Conservation (phyloP, 2,797 vertebrate genomes). For the Geotrypetes seraphini region DNA sequence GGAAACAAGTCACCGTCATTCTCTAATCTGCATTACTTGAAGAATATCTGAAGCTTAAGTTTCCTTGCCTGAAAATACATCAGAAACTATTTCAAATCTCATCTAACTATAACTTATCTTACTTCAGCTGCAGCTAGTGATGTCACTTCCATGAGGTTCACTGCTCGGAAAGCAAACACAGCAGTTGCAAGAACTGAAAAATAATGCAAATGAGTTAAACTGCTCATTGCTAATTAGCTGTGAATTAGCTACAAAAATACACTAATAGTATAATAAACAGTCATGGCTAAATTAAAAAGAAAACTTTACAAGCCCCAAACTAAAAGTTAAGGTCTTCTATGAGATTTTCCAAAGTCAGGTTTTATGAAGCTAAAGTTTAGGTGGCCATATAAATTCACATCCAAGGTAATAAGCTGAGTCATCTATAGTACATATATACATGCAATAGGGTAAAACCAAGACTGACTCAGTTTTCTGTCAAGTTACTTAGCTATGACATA, state of each 20-base stretch:
- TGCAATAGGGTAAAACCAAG: too few species aligned
- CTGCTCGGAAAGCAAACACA: slow-evolving; percentile 93
- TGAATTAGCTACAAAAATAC: slow-evolving; percentile 1
- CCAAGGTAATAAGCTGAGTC: too few species aligned
- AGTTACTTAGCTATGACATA: too few species aligned
- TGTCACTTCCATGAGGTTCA: slow-evolving; percentile 98
- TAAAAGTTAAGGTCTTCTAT: too few species aligned
- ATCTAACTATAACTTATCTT: slow-evolving; percentile 49
- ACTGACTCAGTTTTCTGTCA: too few species aligned
- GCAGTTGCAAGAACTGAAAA: slow-evolving; percentile 85
- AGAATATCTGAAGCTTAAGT: slow-evolving; percentile 54
- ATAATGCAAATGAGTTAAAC: slow-evolving; percentile 46
- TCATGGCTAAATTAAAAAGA: neutral
- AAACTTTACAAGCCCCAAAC: neutral
- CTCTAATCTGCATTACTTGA: slow-evolving; percentile 48
- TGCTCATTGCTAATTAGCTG: slow-evolving; percentile 15
- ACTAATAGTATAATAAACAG: slow-evolving; percentile 10
- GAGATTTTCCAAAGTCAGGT: too few species aligned
- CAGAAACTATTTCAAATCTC: slow-evolving; percentile 75
- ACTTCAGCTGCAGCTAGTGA: slow-evolving; percentile 92
- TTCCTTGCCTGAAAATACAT: slow-evolving; percentile 57
- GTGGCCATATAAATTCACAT: too few species aligned
- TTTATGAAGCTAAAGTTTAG: too few species aligned
- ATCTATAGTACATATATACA: too few species aligned
- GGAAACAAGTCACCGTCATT: too few species aligned